phyloP scores from a whole-genome alignment of 2,113 vertebrate species.

The Copsychus sechellarum region DNA sequence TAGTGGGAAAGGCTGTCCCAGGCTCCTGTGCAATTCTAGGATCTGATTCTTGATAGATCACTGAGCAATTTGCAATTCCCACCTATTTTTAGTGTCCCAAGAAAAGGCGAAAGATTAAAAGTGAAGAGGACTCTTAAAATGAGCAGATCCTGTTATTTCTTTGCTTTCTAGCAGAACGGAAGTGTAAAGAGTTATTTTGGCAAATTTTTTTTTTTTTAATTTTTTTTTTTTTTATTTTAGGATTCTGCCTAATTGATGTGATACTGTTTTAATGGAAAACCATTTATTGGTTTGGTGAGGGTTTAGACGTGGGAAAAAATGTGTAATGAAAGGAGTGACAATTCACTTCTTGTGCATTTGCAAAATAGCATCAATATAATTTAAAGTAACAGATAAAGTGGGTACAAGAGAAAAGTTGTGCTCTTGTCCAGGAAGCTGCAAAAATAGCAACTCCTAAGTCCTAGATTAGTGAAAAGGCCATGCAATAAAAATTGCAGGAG shows the following conservation, averaged over 20 bases:
- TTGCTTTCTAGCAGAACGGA: neutral
- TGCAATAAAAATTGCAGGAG: neutral
- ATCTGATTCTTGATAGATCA: neutral
- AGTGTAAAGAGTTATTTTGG: neutral
- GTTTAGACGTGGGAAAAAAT: neutral
- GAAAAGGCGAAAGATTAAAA: neutral
- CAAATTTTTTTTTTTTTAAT: too few relatives aligned
- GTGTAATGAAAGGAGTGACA: neutral
- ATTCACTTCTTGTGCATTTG: neutral
- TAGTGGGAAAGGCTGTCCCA: neutral
- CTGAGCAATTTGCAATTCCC: fast-evolving
- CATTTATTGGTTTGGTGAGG: neutral
- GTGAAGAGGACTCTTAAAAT: neutral
- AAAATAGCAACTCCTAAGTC: neutral
- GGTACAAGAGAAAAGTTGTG: neutral
- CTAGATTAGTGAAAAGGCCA: neutral
- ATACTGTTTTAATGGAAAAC: neutral
- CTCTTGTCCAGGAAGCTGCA: neutral
- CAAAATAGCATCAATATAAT: neutral
- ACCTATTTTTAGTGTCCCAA: neutral
- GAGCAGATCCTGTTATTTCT: neutral
- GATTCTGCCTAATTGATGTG: neutral
- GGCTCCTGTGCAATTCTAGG: neutral
- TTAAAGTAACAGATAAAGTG: neutral
- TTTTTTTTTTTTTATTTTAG: too few relatives aligned